phyloP scores from a whole-genome alignment of 2,888 invertebrate genomes.

The Heliconius aoede region DNA sequence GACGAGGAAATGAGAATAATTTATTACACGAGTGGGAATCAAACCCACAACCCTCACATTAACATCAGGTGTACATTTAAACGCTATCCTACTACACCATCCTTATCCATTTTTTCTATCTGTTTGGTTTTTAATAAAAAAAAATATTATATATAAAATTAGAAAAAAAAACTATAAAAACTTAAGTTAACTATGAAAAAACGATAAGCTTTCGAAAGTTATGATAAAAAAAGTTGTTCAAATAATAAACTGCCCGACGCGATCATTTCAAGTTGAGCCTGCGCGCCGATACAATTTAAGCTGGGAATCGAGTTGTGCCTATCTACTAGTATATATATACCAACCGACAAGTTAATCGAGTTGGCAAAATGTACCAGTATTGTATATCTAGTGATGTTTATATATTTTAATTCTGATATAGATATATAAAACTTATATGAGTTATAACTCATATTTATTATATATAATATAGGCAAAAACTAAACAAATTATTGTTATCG shows the following conservation, averaged over 20 bases:
- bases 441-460: no score
- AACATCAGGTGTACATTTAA: no score
- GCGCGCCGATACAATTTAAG: conserved; percentile 28
- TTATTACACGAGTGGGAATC: no score
- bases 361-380: conserved; percentile 18
- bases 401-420: conserved; percentile 1
- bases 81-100: no score
- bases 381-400: not conserved
- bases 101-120: not conserved
- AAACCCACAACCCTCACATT: no score
- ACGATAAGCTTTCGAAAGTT: conserved; percentile 18
- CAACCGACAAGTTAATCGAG: conserved; percentile 50
- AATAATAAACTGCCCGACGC: conserved; percentile 9
- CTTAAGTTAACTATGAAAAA: no score
- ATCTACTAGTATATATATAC: conserved; percentile 10
- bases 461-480: no score
- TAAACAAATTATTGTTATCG: no score
- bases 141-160: not conserved
- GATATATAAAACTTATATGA: not conserved
- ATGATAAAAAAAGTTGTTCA: not conserved
- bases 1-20: no score
- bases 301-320: conserved; percentile 16
- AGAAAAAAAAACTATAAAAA: not conserved
- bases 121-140: not conserved
- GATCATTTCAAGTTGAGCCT: conserved; percentile 27